Evolutionary conservation across 2,113 vertebrate species (phyloP).

Genomic region (Callospermophilus lateralis): DNA sequence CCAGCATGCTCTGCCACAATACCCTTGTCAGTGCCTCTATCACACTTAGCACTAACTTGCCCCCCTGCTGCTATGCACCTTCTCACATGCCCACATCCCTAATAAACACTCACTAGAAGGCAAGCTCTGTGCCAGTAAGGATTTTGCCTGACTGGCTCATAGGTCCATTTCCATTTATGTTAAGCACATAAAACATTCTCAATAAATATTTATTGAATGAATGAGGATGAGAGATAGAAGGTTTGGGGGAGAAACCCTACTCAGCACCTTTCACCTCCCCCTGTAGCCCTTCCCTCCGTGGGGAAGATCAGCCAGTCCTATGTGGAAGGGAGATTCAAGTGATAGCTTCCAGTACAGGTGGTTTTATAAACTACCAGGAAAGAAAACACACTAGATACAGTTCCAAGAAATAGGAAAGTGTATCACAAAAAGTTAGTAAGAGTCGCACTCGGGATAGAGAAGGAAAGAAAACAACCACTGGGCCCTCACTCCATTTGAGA

Average conservation of each 20-base stretch:
- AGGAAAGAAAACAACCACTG: neutral
- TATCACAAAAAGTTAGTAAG: neutral
- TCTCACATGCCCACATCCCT: neutral
- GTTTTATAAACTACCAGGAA: conserved; percentile 46
- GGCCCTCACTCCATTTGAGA: neutral
- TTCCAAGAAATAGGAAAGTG: conserved; percentile 64
- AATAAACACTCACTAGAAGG: neutral
- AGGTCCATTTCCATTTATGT: neutral
- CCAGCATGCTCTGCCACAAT: too few relatives aligned
- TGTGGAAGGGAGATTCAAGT: conserved; percentile 2
- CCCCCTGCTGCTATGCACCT: neutral
- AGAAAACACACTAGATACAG: neutral
- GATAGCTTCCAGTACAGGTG: conserved; percentile 52
- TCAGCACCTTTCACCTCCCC: neutral
- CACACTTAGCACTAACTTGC: neutral
- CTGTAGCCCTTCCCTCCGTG: neutral
- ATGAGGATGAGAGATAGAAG: neutral
- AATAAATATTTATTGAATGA: neutral
- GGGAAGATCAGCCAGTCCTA: neutral
- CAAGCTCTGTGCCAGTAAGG: neutral
- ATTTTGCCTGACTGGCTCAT: neutral
- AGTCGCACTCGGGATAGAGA: neutral
- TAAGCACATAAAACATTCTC: neutral
- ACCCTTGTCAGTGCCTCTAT: neutral
- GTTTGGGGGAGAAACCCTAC: neutral